These are phyloP conservation scores for Stomatorhinus walkeri DNA, from an alignment of 2,797 vertebrate genomes.

Conservation along the genomic window DNA sequence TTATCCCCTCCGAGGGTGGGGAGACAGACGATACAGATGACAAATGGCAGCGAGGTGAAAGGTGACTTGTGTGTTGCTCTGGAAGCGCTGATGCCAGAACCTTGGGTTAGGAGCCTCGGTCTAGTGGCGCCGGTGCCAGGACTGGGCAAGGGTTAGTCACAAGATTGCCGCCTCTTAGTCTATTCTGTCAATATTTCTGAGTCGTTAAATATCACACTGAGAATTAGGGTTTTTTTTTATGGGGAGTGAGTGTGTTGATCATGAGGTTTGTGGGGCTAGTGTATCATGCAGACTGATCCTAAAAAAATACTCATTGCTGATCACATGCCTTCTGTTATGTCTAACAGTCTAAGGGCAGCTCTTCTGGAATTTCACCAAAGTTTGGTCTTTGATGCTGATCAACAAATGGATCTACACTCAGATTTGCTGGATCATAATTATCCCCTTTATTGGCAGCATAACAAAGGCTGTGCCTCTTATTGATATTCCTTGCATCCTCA, in stretches of 20 bases:
- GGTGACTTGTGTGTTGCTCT: slow-evolving; percentile 32
- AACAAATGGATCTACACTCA: background rate
- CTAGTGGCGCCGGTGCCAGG: slow-evolving; percentile 60
- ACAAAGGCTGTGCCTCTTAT: background rate
- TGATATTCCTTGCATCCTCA: background rate
- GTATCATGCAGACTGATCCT: background rate
- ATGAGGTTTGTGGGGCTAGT: background rate
- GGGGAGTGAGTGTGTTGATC: background rate
- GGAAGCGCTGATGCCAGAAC: slow-evolving; percentile 54
- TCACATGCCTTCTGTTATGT: background rate
- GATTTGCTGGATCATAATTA: background rate
- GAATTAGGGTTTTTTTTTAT: slow-evolving; percentile 14
- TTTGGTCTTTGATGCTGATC: background rate
- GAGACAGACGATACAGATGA: slow-evolving; percentile 54
- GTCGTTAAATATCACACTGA: slow-evolving; percentile 19
- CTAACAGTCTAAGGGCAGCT: background rate
- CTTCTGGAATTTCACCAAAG: background rate
- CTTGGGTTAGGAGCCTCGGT: slow-evolving; percentile 50
- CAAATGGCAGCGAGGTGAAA: slow-evolving; percentile 54
- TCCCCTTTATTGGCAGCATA: background rate
- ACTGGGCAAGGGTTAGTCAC: slow-evolving; percentile 41
- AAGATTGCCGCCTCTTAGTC: slow-evolving; percentile 35
- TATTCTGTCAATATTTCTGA: slow-evolving; percentile 34
- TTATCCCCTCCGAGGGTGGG: slow-evolving; percentile 58
- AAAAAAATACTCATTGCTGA: background rate